Percentiles rank a stretch among this genome's conserved stretches.
These are phyloP conservation scores for Ondatra zibethicus DNA, from an alignment of 2,113 vertebrate genomes.

Conservation along the genomic window DNA sequence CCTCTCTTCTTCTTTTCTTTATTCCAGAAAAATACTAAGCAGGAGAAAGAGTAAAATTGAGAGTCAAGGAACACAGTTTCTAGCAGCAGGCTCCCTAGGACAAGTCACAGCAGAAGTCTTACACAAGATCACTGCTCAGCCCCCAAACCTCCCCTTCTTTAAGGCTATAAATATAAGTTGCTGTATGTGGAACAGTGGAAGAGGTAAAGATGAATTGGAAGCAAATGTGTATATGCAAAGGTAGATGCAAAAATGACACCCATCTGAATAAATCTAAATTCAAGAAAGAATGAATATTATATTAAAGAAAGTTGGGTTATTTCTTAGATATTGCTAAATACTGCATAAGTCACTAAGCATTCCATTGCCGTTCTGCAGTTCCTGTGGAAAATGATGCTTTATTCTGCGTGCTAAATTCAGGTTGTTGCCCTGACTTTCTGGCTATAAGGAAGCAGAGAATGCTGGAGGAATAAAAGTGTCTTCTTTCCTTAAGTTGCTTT, in stretches of 20 bases:
- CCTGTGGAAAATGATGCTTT: neutral
- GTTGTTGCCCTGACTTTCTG: neutral
- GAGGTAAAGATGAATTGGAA: fast-evolving
- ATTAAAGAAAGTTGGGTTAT: neutral
- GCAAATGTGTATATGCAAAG: neutral
- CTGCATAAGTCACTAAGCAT: neutral
- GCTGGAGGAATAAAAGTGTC: neutral
- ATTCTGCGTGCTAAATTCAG: neutral
- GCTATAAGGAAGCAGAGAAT: neutral
- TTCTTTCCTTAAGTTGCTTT: neutral
- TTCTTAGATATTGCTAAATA: too few species aligned
- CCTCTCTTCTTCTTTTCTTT: neutral
- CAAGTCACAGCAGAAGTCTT: slow-evolving; percentile 52
- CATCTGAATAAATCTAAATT: neutral
- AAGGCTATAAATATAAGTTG: slow-evolving; percentile 68
- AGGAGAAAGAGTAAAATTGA: slow-evolving; percentile 1
- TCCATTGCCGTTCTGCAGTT: too few species aligned
- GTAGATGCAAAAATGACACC: neutral
- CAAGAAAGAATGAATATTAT: neutral
- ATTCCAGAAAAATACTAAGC: neutral
- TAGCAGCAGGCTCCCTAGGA: slow-evolving; percentile 71
- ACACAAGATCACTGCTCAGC: slow-evolving; percentile 61
- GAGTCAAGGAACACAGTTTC: slow-evolving; percentile 57
- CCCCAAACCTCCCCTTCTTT: neutral
- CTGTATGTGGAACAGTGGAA: neutral